A percentile compares a stretch with the other conserved stretches of the same genome.
Evolutionary conservation across 2,113 vertebrate species (phyloP).

Genomic region (Hippocampus barbouri): DNA sequence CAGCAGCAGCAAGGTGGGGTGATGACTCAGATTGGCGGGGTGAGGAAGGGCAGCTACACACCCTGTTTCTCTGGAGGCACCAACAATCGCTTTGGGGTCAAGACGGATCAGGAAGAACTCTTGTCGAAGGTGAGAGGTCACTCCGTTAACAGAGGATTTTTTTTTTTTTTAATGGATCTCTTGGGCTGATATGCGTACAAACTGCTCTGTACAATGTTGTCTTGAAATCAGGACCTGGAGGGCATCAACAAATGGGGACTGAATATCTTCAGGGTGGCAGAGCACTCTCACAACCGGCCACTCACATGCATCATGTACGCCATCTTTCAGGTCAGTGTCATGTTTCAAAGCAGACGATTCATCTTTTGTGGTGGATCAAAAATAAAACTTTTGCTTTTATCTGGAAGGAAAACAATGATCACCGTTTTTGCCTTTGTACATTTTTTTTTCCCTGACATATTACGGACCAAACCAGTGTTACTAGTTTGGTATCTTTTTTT

Average conservation of each 20-base stretch:
- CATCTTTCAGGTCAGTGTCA: conserved; percentile 87
- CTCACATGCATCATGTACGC: conserved; percentile 96
- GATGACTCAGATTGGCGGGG: conserved; percentile 95
- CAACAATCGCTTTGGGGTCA: conserved; percentile 89
- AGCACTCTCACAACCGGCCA: conserved; percentile 88
- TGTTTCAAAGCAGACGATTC: too few species aligned
- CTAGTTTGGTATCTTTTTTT: too few species aligned
- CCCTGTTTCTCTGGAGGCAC: conserved; percentile 83
- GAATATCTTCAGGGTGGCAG: conserved; percentile 92
- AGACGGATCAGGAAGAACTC: conserved; percentile 91
- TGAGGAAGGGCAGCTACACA: conserved; percentile 88
- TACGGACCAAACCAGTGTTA: too few species aligned
- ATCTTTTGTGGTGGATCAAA: too few species aligned
- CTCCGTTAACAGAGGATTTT: too few species aligned
- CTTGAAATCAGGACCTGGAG: conserved; percentile 82
- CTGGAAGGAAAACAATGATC: too few species aligned
- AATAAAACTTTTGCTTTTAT: too few species aligned
- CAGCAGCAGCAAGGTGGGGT: conserved; percentile 79
- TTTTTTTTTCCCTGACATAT: too few species aligned
- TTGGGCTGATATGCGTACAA: not conserved
- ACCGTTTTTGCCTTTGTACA: too few species aligned
- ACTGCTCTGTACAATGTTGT: not conserved
- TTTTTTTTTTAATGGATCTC: not conserved
- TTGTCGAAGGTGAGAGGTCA: conserved; percentile 81
- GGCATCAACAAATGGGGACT: conserved; percentile 96